Evolutionary conservation across 1,140 invertebrate species (phyloP), one percentile per base, ranked within the genome.

Genomic region (Leptopilina clavipes): DNA sequence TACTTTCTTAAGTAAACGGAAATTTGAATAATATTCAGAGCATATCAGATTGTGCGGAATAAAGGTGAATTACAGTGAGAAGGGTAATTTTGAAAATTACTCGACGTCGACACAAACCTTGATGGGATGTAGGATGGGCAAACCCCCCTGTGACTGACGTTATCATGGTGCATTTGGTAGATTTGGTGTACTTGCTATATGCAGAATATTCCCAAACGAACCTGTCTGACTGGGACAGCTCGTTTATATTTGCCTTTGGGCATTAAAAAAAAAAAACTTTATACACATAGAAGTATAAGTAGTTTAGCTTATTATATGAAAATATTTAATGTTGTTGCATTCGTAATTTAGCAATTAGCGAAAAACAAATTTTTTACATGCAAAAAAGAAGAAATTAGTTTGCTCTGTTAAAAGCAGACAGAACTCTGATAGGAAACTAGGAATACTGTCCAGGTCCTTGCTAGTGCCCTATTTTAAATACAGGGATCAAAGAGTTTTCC

Each of bases 131-230:
- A 65, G 72, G 71, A 54, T 14, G 43, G 77, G 76, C 76, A 80
- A 80, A 79, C 78, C 70, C 72, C 81, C 77, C 83, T 85, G 83
- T 86, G 83, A 87, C 81, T 86, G 85, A 87, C 85, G 83, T 87
- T 87, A 87, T 86, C 83, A 84, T 83, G 80, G 77, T 81, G 83
- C 79, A 86, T 85, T 86, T 86, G 75, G 79, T 81, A 79, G 76
- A 82, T 82, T 84, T 82, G 78, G 83, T 82, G 79, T 82, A 86
- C 81, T 81, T 80, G 74, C 79, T 83, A 77, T 75, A 81, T 79
- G 84, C 82, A 81, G 78, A 78, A 83, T 78, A 78, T 76, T 83
- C 78, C 75, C 78, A 80, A 76, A 75, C 78, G 76, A 81, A 81
- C 76, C 76, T 83, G 83, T 81, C 84, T 84, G 85, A 77, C 48